phyloP scores from a whole-genome alignment of 2,797 vertebrate genomes.

The Syngnathus rostellatus region DNA sequence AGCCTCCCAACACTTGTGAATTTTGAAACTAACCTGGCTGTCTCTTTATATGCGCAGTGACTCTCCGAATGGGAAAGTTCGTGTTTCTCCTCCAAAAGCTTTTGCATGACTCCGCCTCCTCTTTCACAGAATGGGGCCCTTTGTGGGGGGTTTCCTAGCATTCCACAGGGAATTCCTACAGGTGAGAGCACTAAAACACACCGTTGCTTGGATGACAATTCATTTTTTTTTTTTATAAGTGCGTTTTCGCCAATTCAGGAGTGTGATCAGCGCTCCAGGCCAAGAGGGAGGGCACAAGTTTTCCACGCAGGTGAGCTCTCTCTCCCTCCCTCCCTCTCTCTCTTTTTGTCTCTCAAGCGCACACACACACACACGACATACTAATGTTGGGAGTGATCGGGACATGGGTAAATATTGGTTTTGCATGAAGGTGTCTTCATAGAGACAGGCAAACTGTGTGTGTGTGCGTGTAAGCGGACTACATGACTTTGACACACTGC shows the following conservation, averaged over 20 bases:
- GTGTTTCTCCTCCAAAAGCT: conserved; percentile 13
- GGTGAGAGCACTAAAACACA: conserved; percentile 46
- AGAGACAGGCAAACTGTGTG: conserved; percentile 2
- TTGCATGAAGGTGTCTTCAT: conserved; percentile 20
- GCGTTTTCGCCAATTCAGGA: conserved; percentile 13
- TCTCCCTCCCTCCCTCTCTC: neutral
- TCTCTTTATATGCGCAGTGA: neutral
- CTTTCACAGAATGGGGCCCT: conserved; percentile 56
- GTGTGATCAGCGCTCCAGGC: conserved; percentile 30
- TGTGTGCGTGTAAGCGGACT: conserved; percentile 10
- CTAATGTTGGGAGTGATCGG: conserved; percentile 16
- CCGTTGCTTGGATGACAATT: conserved; percentile 20
- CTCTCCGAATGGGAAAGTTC: conserved; percentile 17
- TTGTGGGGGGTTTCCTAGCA: conserved; percentile 55
- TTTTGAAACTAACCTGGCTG: neutral
- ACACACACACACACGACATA: conserved; percentile 8
- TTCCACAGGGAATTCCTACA: conserved; percentile 56
- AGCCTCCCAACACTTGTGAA: neutral
- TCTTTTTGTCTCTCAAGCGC: conserved; percentile 4
- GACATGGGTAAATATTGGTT: conserved; percentile 28
- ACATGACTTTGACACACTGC: conserved; percentile 17
- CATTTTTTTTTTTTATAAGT: neutral
- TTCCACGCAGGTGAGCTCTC: conserved; percentile 51
- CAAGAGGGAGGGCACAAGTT: conserved; percentile 34
- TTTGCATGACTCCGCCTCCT: conserved; percentile 36